Evolutionary conservation across 2,113 vertebrate genomes (phyloP), one percentile per base, ranked within the genome.

Genomic region (Romanogobio albipinnatus): DNA sequence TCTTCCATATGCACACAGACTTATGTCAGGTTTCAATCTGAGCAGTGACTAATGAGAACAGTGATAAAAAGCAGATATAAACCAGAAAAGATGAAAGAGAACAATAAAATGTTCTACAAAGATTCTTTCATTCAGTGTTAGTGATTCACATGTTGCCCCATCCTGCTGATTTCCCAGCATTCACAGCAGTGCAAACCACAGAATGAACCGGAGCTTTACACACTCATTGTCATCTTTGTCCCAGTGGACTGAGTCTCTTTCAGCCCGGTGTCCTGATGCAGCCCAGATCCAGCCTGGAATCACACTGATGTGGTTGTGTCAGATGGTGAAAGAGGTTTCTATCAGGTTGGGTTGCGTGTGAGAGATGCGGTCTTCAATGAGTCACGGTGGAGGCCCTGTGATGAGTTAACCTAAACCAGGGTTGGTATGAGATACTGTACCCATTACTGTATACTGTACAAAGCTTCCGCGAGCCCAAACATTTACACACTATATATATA

Each of bases 181-280:
- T 66, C 59, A 7, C 24, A 51, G 78, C 24, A 4, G 61, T 68
- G 53, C 62, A 81, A 64, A 68, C 43, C n/a, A 49, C 61, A 49
- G 45, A 24, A 36, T 68, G 45, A 75, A 51, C 43, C 17, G 73
- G 22, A 49, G 22, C 49, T 47, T 62, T 51, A 61, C n/a, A 79
- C 45, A 76, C 47, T 49, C 13, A 53, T 85, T 73, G 53, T 73
- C 24, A 45, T 59, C 51, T 71, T 36, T 24, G 76, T 56, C 24
- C 78, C 13, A 56, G 47, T 66, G 51, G n/a, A 75, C 70, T 84
- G 61, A 62, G 22, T 36, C 4, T 81, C 86, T 82, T 77, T 64
- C 64, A 85, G 81, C 59, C 10, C 5, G 24, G 53, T 51, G 24
- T 64, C 19, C 0, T 70, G 82, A 84, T 68, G 62, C 68, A 59